Evolutionary conservation across 2,888 invertebrate species (phyloP).

Genomic region (Orchesella flavescens): DNA sequence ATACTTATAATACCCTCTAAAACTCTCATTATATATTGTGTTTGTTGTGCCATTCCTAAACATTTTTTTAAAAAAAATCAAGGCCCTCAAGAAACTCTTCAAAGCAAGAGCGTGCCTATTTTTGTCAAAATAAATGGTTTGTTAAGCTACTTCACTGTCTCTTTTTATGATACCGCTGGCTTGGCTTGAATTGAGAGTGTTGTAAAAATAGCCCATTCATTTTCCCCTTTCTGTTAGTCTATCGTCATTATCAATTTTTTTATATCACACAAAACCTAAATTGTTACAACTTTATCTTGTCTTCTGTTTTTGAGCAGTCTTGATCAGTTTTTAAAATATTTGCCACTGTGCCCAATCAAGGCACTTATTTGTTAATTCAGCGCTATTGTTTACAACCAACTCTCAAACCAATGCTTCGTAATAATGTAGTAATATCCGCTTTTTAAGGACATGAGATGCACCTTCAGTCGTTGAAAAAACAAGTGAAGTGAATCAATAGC

Average conservation of each 20-base stretch:
- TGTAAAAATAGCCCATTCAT: conserved; percentile 9
- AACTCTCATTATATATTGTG: conserved; percentile 9
- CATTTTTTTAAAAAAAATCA: conserved; percentile 19
- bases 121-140: conserved; percentile 20
- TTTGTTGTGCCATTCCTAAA: conserved; percentile 11
- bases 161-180: not conserved
- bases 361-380: not conserved
- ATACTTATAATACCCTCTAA: not conserved
- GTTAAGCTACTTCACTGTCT: not conserved
- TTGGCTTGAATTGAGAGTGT: not conserved
- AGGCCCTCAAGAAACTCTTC: not conserved
- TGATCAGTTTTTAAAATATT: conserved; percentile 10
- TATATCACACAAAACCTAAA: conserved; percentile 1
- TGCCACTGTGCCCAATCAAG: not conserved
- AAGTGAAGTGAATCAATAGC: too few species aligned
- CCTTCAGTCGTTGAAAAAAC: too few species aligned
- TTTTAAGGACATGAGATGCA: too few species aligned
- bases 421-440: too few species aligned
- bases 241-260: conserved; percentile 4
- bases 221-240: too few species aligned
- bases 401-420: too few species aligned
- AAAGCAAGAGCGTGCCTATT: conserved; percentile 7
- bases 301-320: conserved; percentile 23
- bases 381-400: not conserved
- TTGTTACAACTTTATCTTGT: conserved; percentile 11